Conservation (phyloP, 2,888 invertebrate species). For the Xanthorhoe spadicearia region DNA sequence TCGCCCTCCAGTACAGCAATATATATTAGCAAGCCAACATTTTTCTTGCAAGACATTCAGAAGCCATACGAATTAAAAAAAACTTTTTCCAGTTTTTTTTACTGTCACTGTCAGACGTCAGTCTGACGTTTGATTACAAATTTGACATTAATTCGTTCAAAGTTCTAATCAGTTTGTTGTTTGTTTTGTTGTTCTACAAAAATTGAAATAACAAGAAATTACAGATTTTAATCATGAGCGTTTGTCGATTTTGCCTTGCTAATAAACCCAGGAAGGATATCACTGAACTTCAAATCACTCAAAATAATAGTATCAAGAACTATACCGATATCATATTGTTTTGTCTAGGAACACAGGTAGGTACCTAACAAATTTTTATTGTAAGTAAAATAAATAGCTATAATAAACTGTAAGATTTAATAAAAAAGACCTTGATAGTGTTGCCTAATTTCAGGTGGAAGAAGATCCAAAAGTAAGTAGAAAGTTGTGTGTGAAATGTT, state of each 20-base stretch:
- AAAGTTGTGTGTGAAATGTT: constrained; percentile 69
- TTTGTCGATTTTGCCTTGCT: constrained; percentile 65
- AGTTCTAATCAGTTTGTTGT: no score
- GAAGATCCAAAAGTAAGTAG: constrained; percentile 55
- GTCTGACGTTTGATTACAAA: no score
- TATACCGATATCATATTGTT: constrained; percentile 60
- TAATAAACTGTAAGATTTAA: not conserved
- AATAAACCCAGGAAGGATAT: constrained; percentile 56
- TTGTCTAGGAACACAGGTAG: constrained; percentile 69
- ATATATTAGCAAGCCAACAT: no score
- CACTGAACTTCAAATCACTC: constrained; percentile 46
- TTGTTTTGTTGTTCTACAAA: no score
- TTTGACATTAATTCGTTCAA: no score
- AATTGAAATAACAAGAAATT: not conserved
- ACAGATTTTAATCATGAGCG: constrained; percentile 46
- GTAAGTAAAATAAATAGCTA: not conserved
- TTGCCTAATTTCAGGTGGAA: constrained; percentile 52
- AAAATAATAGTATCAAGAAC: constrained; percentile 46
- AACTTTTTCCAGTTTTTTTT: no score
- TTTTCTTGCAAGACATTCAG: no score
- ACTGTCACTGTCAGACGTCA: no score
- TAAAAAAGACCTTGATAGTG: not conserved
- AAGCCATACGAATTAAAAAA: no score
- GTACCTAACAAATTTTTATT: not conserved
- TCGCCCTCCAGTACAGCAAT: no score